Conservation (phyloP, 2,888 invertebrate species). For the Epinotia brunnichana region DNA sequence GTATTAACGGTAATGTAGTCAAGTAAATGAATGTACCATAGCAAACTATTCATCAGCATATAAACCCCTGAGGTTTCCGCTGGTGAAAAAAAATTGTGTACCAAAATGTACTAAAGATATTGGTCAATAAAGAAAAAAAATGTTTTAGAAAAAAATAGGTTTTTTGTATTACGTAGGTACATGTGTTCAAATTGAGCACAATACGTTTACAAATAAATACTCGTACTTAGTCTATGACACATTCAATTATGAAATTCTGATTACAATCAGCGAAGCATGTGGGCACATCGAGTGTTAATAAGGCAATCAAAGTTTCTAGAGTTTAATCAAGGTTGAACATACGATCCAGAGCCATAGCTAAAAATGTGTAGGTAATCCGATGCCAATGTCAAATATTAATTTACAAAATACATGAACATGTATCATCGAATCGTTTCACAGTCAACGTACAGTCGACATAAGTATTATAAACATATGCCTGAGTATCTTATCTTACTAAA, state of each 20-base stretch:
- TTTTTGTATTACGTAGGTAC: too few relatives aligned
- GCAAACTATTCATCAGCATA: too few relatives aligned
- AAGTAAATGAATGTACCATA: too few relatives aligned
- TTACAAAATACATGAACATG: constrained; percentile 26
- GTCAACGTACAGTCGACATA: neutral
- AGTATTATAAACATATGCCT: neutral
- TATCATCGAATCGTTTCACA: neutral
- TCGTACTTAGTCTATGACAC: neutral
- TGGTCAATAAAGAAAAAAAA: too few relatives aligned
- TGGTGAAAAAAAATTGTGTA: too few relatives aligned
- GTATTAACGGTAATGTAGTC: too few relatives aligned
- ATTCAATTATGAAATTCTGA: neutral
- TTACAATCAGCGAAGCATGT: neutral
- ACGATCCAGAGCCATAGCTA: constrained; percentile 9
- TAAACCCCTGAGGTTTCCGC: too few relatives aligned
- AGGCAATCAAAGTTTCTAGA: neutral
- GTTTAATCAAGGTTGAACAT: constrained; percentile 13
- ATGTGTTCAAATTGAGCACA: too few relatives aligned
- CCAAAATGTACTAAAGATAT: too few relatives aligned
- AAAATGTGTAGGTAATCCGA: constrained; percentile 17
- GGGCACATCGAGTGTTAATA: neutral
- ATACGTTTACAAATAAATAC: neutral
- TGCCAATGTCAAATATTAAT: constrained; percentile 26
- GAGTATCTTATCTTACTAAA: neutral
- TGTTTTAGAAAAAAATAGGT: too few relatives aligned